Conservation (phyloP, 1,140 invertebrate species). For the Thaumatotibia leucotreta region DNA sequence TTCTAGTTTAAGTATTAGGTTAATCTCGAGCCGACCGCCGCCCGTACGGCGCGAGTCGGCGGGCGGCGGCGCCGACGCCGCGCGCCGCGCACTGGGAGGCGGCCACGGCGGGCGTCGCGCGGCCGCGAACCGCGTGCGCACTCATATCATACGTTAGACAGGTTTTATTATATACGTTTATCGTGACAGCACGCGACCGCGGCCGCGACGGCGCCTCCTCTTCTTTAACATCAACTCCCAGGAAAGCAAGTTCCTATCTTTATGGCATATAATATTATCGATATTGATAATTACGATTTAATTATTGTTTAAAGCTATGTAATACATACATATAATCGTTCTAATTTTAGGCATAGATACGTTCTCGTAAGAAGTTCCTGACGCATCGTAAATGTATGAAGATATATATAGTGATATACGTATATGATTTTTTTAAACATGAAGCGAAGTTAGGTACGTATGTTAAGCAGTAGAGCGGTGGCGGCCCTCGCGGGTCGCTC, state of each 20-base stretch:
- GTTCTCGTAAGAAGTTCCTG: slow-evolving; percentile 78
- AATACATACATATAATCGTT: slow-evolving; percentile 79
- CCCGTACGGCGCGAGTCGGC: slow-evolving; percentile 22
- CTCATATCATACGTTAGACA: slow-evolving; percentile 76
- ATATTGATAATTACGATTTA: slow-evolving; percentile 78
- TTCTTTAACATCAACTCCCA: slow-evolving; percentile 75
- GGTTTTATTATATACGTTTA: slow-evolving; percentile 74
- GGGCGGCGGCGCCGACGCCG: slow-evolving; percentile 38
- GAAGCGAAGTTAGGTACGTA: slow-evolving; percentile 71
- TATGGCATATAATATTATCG: slow-evolving; percentile 79
- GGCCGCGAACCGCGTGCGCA: slow-evolving; percentile 47
- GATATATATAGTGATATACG: slow-evolving; percentile 75
- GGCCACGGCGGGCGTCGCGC: slow-evolving; percentile 56
- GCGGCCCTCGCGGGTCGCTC: neutral
- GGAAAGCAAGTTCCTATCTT: slow-evolving; percentile 83
- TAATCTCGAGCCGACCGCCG: slow-evolving; percentile 50
- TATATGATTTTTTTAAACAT: slow-evolving; percentile 75
- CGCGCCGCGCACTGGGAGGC: slow-evolving; percentile 72
- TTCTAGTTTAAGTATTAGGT: slow-evolving; percentile 72
- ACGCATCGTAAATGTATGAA: slow-evolving; percentile 75
- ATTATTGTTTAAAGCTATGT: slow-evolving; percentile 78
- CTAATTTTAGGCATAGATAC: slow-evolving; percentile 77
- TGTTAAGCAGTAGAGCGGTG: slow-evolving; percentile 73
- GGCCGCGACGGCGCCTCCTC: slow-evolving; percentile 51
- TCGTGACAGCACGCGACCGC: slow-evolving; percentile 56